These are phyloP conservation scores for Diarsia dahlii DNA, from an alignment of 2,888 invertebrate species.

Conservation along the genomic window DNA sequence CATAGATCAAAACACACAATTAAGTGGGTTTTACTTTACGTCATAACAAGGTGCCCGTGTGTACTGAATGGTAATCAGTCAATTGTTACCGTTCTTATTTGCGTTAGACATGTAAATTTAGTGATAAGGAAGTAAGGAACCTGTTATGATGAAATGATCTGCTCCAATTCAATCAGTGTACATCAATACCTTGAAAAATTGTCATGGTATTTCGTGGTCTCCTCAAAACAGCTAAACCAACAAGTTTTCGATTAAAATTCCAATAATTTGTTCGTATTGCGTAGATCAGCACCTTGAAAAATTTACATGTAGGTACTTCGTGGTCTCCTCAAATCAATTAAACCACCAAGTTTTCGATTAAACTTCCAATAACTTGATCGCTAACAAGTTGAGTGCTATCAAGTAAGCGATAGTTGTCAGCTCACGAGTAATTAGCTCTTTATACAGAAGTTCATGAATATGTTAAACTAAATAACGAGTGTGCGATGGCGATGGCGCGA, in stretches of 20 bases:
- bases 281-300: too few relatives aligned
- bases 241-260: conserved; percentile 6
- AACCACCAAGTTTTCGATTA: conserved; percentile 13
- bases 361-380: not conserved
- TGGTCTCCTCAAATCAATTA: conserved; percentile 9
- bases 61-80: conserved; percentile 1
- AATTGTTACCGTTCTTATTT: not conserved
- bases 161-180: not conserved
- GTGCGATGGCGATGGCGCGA: not conserved
- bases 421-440: not conserved
- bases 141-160: not conserved
- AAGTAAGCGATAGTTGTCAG: conserved; percentile 10
- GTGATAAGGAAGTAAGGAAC: not conserved
- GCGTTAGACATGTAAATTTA: not conserved
- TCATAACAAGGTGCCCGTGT: not conserved
- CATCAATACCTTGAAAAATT: too few relatives aligned
- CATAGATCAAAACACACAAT: not conserved
- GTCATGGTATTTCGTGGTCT: not conserved
- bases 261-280: not conserved
- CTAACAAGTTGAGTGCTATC: conserved; percentile 19
- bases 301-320: not conserved
- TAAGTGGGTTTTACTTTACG: not conserved
- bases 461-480: conserved; percentile 10
- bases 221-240: conserved; percentile 22
- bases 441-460: conserved; percentile 14